Base-by-base conservation (phyloP, 2,113 vertebrate species). In the Uria aalge region DNA sequence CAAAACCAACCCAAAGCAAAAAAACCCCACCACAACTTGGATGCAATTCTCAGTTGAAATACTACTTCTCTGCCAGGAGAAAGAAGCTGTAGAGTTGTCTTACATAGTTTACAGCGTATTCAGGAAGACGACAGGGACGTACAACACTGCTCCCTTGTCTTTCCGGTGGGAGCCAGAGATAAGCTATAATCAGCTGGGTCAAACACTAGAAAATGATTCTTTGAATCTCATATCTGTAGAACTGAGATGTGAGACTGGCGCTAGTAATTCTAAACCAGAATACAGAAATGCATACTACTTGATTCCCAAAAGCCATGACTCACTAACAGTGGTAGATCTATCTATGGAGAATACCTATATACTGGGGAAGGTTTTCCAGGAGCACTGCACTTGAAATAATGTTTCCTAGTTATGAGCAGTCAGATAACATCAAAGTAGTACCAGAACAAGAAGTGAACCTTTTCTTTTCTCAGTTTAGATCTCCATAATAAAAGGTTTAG, bases 101-200 rank as follows among this genome's bases (percentile, higher is more conserved):
- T 30, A 4, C 3, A 3, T 0, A 43, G 5, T 22, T 21, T 38
- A 2, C 27, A 11, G 24, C 23, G 11, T 45, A 5, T 16, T 66
- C 34, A 60, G 18, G 40, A 40, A 29, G 32, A 43, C 11, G 19
- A 15, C 11, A 64, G 36, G 45, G 36, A 21, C 5, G 11, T 15
- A 27, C 17, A 43, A 3, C 43, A 8, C 34, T 12, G 8, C 12
- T 73, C 9, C 36, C 29, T 60, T 34, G 30, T 16, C 26, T 23
- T 81, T 62, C 22, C 10, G 8, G 30, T 36, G 22, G 18, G 36
- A 75, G 16, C 22, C 15, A 12, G 32, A 74, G 32, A n/a, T 8
- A 15, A 11, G 11, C 23, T 38, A 7, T 3, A 56, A 41, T 14
- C 20, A 57, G 5, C 36, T 30, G 10, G 11, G 12, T 12, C 9